A percentile compares a stretch with the other conserved stretches of the same genome.
phyloP scores from a whole-genome alignment of 2,888 invertebrate species.

The Drosophila silvestris region DNA sequence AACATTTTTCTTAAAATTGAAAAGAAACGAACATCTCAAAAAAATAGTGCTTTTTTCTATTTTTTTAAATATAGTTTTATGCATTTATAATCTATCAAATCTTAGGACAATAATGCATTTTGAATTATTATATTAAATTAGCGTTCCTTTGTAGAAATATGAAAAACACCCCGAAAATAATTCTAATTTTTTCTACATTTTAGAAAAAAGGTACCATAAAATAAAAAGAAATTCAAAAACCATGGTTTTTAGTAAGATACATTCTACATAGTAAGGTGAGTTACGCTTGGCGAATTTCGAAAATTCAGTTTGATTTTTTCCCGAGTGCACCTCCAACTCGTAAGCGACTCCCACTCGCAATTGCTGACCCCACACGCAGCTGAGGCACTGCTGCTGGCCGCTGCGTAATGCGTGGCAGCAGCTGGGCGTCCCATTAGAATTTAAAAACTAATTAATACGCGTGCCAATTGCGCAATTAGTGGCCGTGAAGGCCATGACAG shows the following conservation, averaged over 20 bases:
- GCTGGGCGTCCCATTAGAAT: slow-evolving; percentile 73
- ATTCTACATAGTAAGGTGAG: background rate
- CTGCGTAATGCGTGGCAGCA: slow-evolving; percentile 52
- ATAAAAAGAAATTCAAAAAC: background rate
- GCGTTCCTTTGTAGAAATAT: too few relatives aligned
- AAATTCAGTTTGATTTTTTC: background rate
- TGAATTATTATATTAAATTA: too few relatives aligned
- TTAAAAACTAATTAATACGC: slow-evolving; percentile 80
- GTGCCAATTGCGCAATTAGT: slow-evolving; percentile 79
- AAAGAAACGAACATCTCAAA: too few relatives aligned
- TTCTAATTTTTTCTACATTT: too few relatives aligned
- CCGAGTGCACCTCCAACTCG: background rate
- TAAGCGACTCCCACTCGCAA: background rate
- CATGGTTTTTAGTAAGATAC: background rate
- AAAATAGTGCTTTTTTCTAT: too few relatives aligned
- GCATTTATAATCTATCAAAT: too few relatives aligned
- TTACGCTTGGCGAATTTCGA: background rate
- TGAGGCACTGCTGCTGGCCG: background rate
- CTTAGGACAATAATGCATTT: too few relatives aligned
- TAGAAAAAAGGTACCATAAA: too few relatives aligned
- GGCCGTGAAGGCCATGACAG: slow-evolving; percentile 42
- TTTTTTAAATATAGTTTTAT: too few relatives aligned
- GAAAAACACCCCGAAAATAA: too few relatives aligned
- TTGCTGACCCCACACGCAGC: slow-evolving; percentile 1
- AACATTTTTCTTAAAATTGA: background rate